Evolutionary conservation across 2,888 invertebrate genomes (phyloP).

Genomic region (Eledona agricola): DNA sequence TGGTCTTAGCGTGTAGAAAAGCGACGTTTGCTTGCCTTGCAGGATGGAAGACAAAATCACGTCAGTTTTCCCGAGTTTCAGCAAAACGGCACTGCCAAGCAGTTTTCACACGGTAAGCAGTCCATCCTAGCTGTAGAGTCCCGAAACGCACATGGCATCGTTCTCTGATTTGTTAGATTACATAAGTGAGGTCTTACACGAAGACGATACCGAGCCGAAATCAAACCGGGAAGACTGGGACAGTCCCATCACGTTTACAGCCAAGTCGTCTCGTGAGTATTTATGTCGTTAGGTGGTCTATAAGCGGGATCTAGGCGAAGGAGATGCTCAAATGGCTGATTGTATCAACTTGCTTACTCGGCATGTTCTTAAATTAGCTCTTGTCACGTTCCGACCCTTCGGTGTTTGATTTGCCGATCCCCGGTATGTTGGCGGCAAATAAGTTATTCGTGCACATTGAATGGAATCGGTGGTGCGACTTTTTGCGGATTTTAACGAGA

Average conservation of each 20-base stretch:
- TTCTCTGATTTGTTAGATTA: conserved; percentile 69
- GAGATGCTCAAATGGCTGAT: conserved; percentile 35
- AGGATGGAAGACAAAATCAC: conserved; percentile 88
- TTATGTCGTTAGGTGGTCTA: conserved; percentile 19
- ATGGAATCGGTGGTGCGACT: conserved; percentile 5
- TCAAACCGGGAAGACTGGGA: conserved; percentile 79
- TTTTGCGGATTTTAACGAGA: conserved; percentile 14
- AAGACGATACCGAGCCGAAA: conserved; percentile 66
- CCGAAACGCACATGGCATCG: conserved; percentile 24
- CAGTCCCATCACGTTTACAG: conserved; percentile 89
- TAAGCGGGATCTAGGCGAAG: conserved; percentile 23
- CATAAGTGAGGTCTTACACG: conserved; percentile 84
- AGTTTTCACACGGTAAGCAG: conserved; percentile 82
- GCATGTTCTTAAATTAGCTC: conserved; percentile 4
- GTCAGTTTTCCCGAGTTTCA: conserved; percentile 91
- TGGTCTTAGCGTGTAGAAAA: conserved; percentile 6
- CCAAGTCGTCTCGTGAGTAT: conserved; percentile 86
- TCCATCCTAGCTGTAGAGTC: conserved; percentile 1
- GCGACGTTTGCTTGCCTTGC: conserved; percentile 29
- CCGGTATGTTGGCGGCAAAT: conserved; percentile 19
- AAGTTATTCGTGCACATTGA: conserved; percentile 1
- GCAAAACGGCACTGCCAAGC: conserved; percentile 88
- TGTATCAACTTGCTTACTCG: conserved; percentile 31
- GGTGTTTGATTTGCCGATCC: conserved; percentile 13
- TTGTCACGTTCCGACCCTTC: conserved; percentile 11